Base-by-base conservation (phyloP, 2,113 vertebrate species). In the Pedetes capensis region DNA sequence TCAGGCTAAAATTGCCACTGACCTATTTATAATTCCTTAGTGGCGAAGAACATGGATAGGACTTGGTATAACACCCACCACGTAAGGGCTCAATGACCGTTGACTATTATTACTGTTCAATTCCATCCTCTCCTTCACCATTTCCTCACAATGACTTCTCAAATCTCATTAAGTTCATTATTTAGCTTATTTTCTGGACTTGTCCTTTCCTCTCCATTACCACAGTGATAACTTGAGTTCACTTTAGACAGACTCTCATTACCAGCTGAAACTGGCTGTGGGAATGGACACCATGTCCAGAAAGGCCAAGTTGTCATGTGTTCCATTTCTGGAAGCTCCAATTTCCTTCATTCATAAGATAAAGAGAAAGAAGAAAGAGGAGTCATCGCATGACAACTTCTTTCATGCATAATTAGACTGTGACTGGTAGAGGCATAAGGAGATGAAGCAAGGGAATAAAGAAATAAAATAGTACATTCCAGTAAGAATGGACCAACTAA, bases 151-250 rank as follows among this genome's bases (percentile, higher is more conserved):
- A 88, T 68, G 88, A 96, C 89, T 39, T 66, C 47, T 66, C 74
- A 92, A 76, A n/a, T 89, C 75, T 95, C 80, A 82, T 90, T 92
- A 93, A 93, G 59, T 27, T 69, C 37, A 88, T 84, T 32, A 83
- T 39, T 44, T 84, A 86, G 34, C 75, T 96, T 87, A 72, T 87
- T 84, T 92, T 87, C 71, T 80, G 29, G 12, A 32, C 68, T 92
- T 42, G 37, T 39, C 34, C 66, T 72, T 88, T 78, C 72, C 71
- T 74, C 55, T 87, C 27, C 49, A 72, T 75, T 87, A 6, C 68
- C 72, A 90, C 1, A 51, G 42, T 20, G 29, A 72, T 6, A 49
- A 75, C 64, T 89, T 76, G 23, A 76, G 25, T 64, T 79, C 29
- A 20, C 10, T 61, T 89, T 85, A 74, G 44, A 91, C 22, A 69